Conservation (phyloP, 2,888 invertebrate species). For the Icerya purchasi region DNA sequence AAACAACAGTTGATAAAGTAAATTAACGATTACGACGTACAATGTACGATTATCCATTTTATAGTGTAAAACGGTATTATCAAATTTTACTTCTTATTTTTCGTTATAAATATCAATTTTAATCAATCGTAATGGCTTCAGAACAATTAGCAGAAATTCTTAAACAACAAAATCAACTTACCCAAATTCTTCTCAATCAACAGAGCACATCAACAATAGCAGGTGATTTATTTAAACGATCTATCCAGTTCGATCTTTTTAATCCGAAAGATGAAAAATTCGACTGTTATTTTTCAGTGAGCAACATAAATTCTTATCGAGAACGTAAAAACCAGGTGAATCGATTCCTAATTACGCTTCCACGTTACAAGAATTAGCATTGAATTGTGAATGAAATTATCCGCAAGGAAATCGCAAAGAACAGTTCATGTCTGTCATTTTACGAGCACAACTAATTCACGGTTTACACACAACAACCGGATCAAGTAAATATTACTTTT, state of each 20-base stretch:
- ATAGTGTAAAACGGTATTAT: too few species aligned
- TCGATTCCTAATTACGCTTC: neutral
- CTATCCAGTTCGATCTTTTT: neutral
- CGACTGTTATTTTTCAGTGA: neutral
- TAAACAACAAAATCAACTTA: neutral
- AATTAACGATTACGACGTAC: too few species aligned
- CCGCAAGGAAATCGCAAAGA: neutral
- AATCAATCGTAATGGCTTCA: neutral
- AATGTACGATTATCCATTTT: too few species aligned
- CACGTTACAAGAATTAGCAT: neutral
- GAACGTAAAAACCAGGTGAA: neutral
- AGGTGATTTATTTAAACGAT: neutral
- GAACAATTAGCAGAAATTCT: neutral
- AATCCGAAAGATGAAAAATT: neutral
- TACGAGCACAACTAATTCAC: too few species aligned
- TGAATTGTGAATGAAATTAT: neutral
- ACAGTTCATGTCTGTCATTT: neutral
- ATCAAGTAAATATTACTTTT: neutral
- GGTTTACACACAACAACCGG: neutral
- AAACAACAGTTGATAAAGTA: too few species aligned
- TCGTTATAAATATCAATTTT: neutral
- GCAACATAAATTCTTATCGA: neutral
- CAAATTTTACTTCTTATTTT: too few species aligned
- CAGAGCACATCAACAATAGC: neutral
- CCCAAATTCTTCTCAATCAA: neutral